phyloP scores from a whole-genome alignment of 2,113 vertebrate genomes.

The Seriola rivoliana region DNA sequence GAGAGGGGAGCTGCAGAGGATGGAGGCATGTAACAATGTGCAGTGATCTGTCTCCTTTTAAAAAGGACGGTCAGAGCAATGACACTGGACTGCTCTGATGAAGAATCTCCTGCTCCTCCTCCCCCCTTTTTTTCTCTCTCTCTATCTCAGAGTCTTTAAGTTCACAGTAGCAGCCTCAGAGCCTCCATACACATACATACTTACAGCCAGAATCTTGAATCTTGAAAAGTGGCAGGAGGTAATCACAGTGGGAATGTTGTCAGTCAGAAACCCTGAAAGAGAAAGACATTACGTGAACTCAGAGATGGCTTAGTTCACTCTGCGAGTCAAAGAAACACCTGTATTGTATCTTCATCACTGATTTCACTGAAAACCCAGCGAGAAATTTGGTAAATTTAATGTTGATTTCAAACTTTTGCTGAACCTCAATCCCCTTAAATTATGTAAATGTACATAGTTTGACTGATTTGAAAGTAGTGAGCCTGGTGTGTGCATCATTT shows the following conservation, averaged over 20 bases:
- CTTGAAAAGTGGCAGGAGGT: constrained; percentile 55
- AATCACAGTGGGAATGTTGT: constrained; percentile 68
- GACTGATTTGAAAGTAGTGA: not conserved
- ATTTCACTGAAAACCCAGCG: not conserved
- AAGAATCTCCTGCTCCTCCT: constrained; percentile 34
- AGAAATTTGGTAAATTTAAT: not conserved
- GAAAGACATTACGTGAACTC: constrained; percentile 39
- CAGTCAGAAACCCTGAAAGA: constrained; percentile 66
- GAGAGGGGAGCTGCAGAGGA: constrained; percentile 60
- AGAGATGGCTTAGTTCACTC: not conserved
- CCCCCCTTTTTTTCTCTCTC: not conserved
- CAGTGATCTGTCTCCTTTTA: constrained; percentile 68
- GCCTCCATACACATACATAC: constrained; percentile 61
- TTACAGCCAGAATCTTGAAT: constrained; percentile 77
- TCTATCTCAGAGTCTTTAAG: constrained; percentile 13
- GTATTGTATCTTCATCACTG: not conserved
- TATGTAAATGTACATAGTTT: not conserved
- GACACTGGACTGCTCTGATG: constrained; percentile 47
- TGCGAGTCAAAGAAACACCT: not conserved
- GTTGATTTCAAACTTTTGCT: not conserved
- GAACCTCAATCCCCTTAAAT: not conserved
- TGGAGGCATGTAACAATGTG: constrained; percentile 58
- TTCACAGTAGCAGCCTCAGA: constrained; percentile 13
- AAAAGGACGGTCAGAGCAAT: constrained; percentile 66
- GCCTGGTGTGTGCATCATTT: not conserved